Evolutionary conservation across 2,888 invertebrate species (phyloP), one percentile per base, ranked within the genome.

Genomic region (Phymatocera aterrima): DNA sequence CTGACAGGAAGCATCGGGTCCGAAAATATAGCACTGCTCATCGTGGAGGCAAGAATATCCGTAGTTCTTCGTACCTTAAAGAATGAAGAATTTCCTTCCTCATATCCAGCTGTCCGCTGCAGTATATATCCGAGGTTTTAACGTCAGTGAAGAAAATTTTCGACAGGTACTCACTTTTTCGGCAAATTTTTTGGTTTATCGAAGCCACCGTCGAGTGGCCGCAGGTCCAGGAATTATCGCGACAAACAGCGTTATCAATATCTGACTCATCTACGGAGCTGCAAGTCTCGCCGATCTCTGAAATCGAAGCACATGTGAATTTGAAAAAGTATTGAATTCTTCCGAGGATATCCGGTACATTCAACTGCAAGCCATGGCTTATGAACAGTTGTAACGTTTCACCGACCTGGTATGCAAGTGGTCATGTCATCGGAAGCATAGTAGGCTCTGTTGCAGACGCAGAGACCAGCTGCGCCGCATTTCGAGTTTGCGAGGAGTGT

Each of bases 271-370:
- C 79, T 3, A 46, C 48, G 3, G 0, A 1, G 1, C 72, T 3
- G 65, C 89, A 90, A 0, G 78, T 51, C 79, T 87, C 86, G 28
- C 87, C 89, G 2, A 90, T 78, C 70, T 89, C 89, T 89, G 65
- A 3, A 74, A 8, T 21, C 64, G 61, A n/a, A n/a, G 61, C 3
- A 34, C 18, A 37, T 3, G 43, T 21, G n/a, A 46, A 24, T 40
- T 24, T 43, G 6, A 46, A 24, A 46, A n/a, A 68, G 8, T 21
- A 21, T 21, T 34, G n/a, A 64, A 40, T 34, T 18, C 10, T 2
- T n/a, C n/a, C n/a, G n/a, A n/a, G n/a, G n/a, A n/a, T n/a, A n/a
- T n/a, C n/a, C n/a, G n/a, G n/a, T n/a, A n/a, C n/a, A n/a, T n/a
- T n/a, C n/a, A n/a, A n/a, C n/a, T n/a, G n/a, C n/a, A n/a, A n/a